Percentiles rank a stretch among this genome's conserved stretches.
Conservation (phyloP, 2,888 invertebrate genomes). For the Sphaerophoria rueppellii region DNA sequence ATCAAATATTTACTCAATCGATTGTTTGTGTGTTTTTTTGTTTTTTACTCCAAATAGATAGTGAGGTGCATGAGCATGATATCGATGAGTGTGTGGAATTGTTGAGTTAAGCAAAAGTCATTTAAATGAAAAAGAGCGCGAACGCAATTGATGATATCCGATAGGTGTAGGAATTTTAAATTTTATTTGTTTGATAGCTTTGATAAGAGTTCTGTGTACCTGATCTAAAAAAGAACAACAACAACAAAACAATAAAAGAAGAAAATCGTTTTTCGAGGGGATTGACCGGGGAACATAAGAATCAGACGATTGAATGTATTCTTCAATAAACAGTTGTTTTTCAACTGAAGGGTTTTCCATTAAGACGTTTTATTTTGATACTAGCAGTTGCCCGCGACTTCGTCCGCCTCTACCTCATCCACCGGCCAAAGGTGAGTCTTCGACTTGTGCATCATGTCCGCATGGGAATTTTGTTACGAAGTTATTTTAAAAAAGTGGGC, state of each 20-base stretch:
- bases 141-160: slow-evolving; percentile 45
- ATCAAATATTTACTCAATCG: slow-evolving; percentile 65
- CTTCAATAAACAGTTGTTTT: too few species aligned
- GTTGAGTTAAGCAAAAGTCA: slow-evolving; percentile 17
- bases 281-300: background rate
- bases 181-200: slow-evolving; percentile 9
- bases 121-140: slow-evolving; percentile 32
- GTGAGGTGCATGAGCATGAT: slow-evolving; percentile 21
- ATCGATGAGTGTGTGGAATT: background rate
- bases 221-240: slow-evolving; percentile 12
- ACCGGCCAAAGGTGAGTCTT: too few species aligned
- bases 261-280: background rate
- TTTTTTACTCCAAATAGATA: slow-evolving; percentile 71
- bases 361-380: too few species aligned
- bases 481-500: too few species aligned
- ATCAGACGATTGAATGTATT: background rate
- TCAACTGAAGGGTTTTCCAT: too few species aligned
- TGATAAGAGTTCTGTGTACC: slow-evolving; percentile 41
- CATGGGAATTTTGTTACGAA: too few species aligned
- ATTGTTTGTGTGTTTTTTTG: slow-evolving; percentile 56
- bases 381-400: too few species aligned
- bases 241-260: slow-evolving; percentile 4
- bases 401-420: too few species aligned
- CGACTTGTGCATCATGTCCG: too few species aligned
- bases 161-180: slow-evolving; percentile 4